These are phyloP conservation scores for Elgaria multicarinata DNA, from an alignment of 2,113 vertebrate genomes.

Conservation along the genomic window DNA sequence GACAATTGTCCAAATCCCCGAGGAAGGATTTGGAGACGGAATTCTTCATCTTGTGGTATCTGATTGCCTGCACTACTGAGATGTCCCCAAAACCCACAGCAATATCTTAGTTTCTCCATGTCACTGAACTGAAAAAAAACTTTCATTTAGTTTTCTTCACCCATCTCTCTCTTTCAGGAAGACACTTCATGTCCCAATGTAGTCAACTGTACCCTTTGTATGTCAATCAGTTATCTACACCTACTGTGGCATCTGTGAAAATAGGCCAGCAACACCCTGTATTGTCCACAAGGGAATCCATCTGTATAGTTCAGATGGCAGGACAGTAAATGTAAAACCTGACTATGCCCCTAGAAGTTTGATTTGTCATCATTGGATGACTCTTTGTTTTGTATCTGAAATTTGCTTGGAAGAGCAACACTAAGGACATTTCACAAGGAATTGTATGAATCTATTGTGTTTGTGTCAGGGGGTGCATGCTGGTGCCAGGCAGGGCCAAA, in stretches of 20 bases:
- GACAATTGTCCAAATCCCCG: conserved; percentile 33
- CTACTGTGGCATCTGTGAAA: neutral
- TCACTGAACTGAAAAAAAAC: neutral
- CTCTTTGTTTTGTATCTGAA: neutral
- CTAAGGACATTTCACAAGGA: neutral
- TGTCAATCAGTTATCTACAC: neutral
- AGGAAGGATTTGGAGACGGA: neutral
- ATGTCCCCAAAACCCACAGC: neutral
- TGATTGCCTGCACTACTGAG: neutral
- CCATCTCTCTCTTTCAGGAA: neutral
- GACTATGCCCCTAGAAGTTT: neutral
- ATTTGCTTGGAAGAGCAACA: neutral
- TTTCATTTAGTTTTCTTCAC: neutral
- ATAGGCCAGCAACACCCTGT: neutral
- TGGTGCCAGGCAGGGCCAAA: neutral
- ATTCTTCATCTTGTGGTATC: neutral
- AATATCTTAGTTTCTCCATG: neutral
- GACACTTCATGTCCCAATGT: neutral
- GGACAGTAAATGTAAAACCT: neutral
- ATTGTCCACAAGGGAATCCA: neutral
- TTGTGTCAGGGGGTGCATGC: neutral
- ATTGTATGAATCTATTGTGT: neutral
- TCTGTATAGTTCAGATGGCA: neutral
- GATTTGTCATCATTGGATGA: neutral
- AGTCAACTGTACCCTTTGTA: neutral